Evolutionary conservation across 2,888 invertebrate genomes (phyloP).

Genomic region (Andrena trimmerana): DNA sequence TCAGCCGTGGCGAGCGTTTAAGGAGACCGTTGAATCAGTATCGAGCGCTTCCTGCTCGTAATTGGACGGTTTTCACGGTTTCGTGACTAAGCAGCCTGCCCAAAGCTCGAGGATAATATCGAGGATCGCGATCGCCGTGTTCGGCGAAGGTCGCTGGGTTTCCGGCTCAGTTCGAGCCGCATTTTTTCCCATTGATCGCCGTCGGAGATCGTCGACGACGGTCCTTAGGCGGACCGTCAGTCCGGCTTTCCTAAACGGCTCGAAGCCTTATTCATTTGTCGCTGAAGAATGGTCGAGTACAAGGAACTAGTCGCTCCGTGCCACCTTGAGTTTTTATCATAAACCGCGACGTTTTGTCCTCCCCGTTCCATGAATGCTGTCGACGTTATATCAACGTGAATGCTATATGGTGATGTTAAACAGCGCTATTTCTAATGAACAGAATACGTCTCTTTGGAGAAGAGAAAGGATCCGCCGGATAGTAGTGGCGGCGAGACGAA

Average conservation of each 20-base stretch:
- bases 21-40: slow-evolving; percentile 76
- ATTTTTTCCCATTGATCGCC: neutral
- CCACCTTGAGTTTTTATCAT: slow-evolving; percentile 2
- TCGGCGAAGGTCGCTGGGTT: slow-evolving; percentile 56
- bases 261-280: neutral
- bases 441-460: slow-evolving; percentile 88
- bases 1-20: slow-evolving; percentile 66
- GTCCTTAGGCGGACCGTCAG: neutral
- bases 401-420: slow-evolving; percentile 24
- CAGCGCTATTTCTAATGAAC: slow-evolving; percentile 78
- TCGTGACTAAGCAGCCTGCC: slow-evolving; percentile 71
- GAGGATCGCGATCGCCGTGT: slow-evolving; percentile 52
- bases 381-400: neutral
- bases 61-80: slow-evolving; percentile 76
- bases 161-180: slow-evolving; percentile 24
- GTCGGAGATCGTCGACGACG: neutral
- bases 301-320: slow-evolving; percentile 1
- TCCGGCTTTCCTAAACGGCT: neutral
- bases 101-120: slow-evolving; percentile 64
- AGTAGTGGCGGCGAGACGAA: slow-evolving; percentile 87
- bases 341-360: neutral
- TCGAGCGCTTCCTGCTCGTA: slow-evolving; percentile 74
- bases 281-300: neutral
- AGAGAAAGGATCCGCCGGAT: slow-evolving; percentile 94
- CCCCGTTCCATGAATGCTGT: slow-evolving; percentile 31